Evolutionary conservation across 2,797 vertebrate genomes (phyloP), one percentile per base, ranked within the genome.

Genomic region (Simalia tracyae): DNA sequence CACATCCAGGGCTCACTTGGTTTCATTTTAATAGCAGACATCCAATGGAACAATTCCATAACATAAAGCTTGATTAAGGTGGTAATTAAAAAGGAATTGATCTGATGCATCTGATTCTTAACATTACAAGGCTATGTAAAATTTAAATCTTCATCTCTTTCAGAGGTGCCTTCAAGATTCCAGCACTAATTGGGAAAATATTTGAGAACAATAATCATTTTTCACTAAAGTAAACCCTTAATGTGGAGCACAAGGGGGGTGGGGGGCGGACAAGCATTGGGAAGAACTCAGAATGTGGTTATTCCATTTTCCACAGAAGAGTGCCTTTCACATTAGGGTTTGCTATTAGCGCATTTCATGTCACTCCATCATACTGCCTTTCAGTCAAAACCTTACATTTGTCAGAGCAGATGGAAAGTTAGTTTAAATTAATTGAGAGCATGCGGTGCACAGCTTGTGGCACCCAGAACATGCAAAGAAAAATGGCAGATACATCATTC

Each of bases 381-480:
- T 97, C 96, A 96, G 92, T 96, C 96, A 95, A 94, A 90, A 96
- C 10, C 93, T 96, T 95, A 28, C 96, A 95, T 96, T 97, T 96
- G 95, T 90, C 89, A 94, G 93, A 97, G 93, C 97, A 97, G 97
- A 97, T 97, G 97, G 97, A 96, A 97, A 97, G 96, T 97, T 97
- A 96, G 96, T 96, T 97, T 97, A 97, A 97, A 97, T 97, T 97
- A 97, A 97, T 97, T 97, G 97, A 97, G 95, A 95, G 93, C 96
- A 91, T 93, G 96, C 97, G 97, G 97, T 96, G 97, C 97, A 94
- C 97, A 96, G 96, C 95, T 94, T 96, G 96, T 84, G 94, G 95
- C 76, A 92, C 90, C 72, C 93, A 90, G 95, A 97, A 96, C 94
- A 96, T 0, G 14, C 90, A 88, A 96, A 93, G 95, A 94, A 94